phyloP scores from a whole-genome alignment of 2,797 vertebrate genomes.

The Borostomias antarcticus region DNA sequence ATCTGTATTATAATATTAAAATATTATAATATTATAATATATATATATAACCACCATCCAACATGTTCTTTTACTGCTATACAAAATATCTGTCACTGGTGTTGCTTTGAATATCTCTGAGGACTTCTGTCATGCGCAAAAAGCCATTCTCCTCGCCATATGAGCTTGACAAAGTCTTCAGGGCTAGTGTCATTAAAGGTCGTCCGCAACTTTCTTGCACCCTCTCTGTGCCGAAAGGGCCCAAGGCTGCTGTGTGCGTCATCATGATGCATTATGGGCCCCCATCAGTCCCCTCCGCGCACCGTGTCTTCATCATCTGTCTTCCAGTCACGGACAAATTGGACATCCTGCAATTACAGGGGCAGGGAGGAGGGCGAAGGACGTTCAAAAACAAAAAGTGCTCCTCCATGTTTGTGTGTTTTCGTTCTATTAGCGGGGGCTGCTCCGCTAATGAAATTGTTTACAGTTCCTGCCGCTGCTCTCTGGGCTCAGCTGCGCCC shows the following conservation, averaged over 20 bases:
- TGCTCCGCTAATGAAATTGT: constrained; percentile 76
- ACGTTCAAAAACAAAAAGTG: constrained; percentile 62
- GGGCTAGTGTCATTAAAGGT: constrained; percentile 25
- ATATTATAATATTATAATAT: too few species aligned
- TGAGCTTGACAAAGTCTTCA: neutral
- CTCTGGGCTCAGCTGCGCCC: constrained; percentile 37
- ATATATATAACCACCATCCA: too few species aligned
- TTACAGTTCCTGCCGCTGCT: constrained; percentile 64
- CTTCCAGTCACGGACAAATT: constrained; percentile 67
- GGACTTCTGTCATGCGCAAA: too few species aligned
- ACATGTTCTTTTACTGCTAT: too few species aligned
- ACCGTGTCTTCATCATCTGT: constrained; percentile 60
- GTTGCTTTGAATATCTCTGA: too few species aligned
- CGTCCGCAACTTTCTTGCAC: constrained; percentile 19
- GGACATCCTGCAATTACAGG: constrained; percentile 60
- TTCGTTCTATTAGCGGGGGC: constrained; percentile 70
- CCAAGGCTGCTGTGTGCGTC: constrained; percentile 57
- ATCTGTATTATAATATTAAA: too few species aligned
- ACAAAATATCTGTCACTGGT: too few species aligned
- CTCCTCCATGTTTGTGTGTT: constrained; percentile 72
- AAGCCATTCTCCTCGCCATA: too few species aligned
- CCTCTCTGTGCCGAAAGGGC: constrained; percentile 41
- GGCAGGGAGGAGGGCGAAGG: constrained; percentile 1
- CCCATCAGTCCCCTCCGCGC: constrained; percentile 49
- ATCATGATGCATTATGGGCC: constrained; percentile 57